A percentile compares a stretch with the other conserved stretches of the same genome.
These are phyloP conservation scores for Pinna nobilis DNA, from an alignment of 1,140 invertebrate species.

Conservation along the genomic window DNA sequence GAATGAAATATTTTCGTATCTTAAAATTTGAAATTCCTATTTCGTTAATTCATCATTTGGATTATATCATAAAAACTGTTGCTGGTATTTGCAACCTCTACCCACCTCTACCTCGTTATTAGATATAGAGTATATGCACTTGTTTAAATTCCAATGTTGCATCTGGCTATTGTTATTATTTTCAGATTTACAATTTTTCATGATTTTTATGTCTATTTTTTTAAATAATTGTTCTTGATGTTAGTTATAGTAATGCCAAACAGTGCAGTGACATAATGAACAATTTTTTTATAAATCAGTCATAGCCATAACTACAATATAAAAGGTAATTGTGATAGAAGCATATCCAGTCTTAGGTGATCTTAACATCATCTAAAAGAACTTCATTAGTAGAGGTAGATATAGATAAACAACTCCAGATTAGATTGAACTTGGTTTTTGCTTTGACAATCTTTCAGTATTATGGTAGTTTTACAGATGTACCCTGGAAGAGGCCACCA, in stretches of 20 bases:
- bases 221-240: not conserved
- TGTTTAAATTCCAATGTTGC: not conserved
- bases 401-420: too few relatives aligned
- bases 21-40: conserved; percentile 17
- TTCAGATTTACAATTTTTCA: not conserved
- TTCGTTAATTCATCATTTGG: conserved; percentile 11
- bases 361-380: not conserved
- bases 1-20: conserved; percentile 19
- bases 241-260: not conserved
- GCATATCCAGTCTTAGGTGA: too few relatives aligned
- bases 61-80: conserved; percentile 20
- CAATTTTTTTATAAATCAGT: too few relatives aligned
- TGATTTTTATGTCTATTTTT: not conserved
- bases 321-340: too few relatives aligned
- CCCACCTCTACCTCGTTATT: conserved; percentile 21
- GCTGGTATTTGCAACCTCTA: conserved; percentile 24
- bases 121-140: not conserved
- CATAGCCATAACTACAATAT: too few relatives aligned
- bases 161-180: not conserved
- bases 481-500: too few relatives aligned
- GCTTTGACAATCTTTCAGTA: too few relatives aligned
- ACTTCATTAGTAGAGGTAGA: too few relatives aligned
- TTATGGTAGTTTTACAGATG: too few relatives aligned
- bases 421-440: too few relatives aligned
- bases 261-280: not conserved